These are phyloP conservation scores for Amphiura filiformis DNA, from an alignment of 35 echinoderm and acorn worm species.

Conservation along the genomic window DNA sequence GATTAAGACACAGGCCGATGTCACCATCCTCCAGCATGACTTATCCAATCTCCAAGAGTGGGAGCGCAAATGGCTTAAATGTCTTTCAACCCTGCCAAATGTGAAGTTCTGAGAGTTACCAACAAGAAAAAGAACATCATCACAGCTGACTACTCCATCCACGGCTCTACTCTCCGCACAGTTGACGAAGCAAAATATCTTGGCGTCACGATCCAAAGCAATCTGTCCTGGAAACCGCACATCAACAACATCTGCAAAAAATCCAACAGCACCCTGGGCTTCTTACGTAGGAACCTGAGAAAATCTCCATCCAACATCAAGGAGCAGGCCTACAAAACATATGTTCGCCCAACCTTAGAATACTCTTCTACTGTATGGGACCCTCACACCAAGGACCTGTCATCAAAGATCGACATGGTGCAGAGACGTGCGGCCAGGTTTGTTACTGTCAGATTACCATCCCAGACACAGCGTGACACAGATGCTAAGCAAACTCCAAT, in stretches of 20 bases:
- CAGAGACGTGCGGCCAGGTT: too few species aligned
- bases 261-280: too few species aligned
- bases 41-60: constrained; percentile 27
- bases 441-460: too few species aligned
- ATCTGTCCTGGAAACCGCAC: constrained; percentile 27
- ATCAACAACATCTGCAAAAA: constrained; percentile 39
- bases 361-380: too few species aligned
- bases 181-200: constrained; percentile 37
- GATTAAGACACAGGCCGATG: constrained; percentile 25
- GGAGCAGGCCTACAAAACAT: too few species aligned
- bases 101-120: too few species aligned
- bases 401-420: too few species aligned
- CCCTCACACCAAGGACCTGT: too few species aligned
- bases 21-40: constrained; percentile 39
- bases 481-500: too few species aligned
- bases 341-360: too few species aligned
- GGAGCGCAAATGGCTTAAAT: constrained; percentile 45
- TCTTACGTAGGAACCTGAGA: constrained; percentile 20
- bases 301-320: too few species aligned
- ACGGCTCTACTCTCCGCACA: constrained; percentile 19
- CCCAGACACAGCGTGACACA: too few species aligned
- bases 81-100: constrained; percentile 6
- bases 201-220: constrained; percentile 20
- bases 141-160: constrained; percentile 13
- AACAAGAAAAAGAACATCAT: constrained; percentile 33